Evolutionary conservation across 2,888 invertebrate species (phyloP).

Genomic region (Empis stercorea): DNA sequence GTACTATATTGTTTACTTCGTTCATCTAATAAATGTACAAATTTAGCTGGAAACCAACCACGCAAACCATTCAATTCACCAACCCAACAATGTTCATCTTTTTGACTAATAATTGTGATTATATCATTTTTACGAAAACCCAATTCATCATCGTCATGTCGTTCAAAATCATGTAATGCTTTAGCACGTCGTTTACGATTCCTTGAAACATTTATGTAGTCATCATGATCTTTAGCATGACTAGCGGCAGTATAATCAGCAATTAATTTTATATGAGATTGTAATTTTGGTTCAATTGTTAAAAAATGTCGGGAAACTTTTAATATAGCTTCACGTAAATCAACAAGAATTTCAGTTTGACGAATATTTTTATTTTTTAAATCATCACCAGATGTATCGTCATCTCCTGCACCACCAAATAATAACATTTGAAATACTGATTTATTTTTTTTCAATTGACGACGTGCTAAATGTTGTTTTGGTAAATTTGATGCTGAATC

Average conservation of each 20-base stretch:
- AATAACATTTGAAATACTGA: slow-evolving; percentile 80
- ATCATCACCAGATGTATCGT: slow-evolving; percentile 54
- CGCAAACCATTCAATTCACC: slow-evolving; percentile 90
- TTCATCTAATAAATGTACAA: slow-evolving; percentile 92
- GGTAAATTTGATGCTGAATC: slow-evolving; percentile 82
- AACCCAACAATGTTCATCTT: slow-evolving; percentile 98
- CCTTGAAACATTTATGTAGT: slow-evolving; percentile 84
- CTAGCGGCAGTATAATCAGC: slow-evolving; percentile 95
- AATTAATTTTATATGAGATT: slow-evolving; percentile 63
- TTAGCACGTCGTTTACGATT: slow-evolving; percentile 84
- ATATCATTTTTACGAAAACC: slow-evolving; percentile 98
- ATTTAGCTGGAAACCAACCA: slow-evolving; percentile 96
- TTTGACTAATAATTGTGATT: slow-evolving; percentile 91
- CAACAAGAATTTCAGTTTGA: slow-evolving; percentile 97
- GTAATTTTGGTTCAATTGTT: slow-evolving; percentile 76
- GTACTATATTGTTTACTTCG: slow-evolving; percentile 80
- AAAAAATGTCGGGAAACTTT: slow-evolving; percentile 92
- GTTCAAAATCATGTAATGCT: slow-evolving; percentile 91
- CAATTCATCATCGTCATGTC: slow-evolving; percentile 95
- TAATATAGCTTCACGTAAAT: slow-evolving; percentile 87
- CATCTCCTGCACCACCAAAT: slow-evolving; percentile 61
- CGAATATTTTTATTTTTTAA: slow-evolving; percentile 91
- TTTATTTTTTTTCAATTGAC: slow-evolving; percentile 82
- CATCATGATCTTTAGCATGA: slow-evolving; percentile 85
- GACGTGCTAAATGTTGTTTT: slow-evolving; percentile 74